Evolutionary conservation across 2,888 invertebrate species (phyloP).

Genomic region (Trissolcus brochymenae): DNA sequence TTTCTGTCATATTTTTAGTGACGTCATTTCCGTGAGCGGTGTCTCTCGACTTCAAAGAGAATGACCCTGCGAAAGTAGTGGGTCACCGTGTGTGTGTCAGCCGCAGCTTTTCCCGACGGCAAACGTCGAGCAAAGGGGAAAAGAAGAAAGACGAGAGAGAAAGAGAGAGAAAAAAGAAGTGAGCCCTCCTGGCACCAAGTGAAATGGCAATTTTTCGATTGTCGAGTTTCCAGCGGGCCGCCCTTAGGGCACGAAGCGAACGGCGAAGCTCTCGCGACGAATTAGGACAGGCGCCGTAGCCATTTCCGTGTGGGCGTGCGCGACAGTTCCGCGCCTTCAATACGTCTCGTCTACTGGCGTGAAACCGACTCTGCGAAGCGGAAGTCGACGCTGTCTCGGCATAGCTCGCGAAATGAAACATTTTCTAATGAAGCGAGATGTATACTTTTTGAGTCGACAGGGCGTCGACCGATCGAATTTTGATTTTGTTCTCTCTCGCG

Average conservation of each 20-base stretch:
- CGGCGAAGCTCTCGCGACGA: slow-evolving; percentile 58
- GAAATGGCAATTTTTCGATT: slow-evolving; percentile 47
- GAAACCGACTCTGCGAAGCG: slow-evolving; percentile 50
- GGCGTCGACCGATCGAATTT: slow-evolving; percentile 31
- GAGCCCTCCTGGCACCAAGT: slow-evolving; percentile 2
- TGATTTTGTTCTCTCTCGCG: slow-evolving; percentile 5
- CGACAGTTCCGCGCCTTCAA: slow-evolving; percentile 60
- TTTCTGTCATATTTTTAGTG: slow-evolving; percentile 37
- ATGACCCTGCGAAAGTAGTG: slow-evolving; percentile 41
- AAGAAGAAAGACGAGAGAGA: slow-evolving; percentile 10
- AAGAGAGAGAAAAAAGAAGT: neutral
- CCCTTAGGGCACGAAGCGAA: slow-evolving; percentile 56
- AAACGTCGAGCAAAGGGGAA: slow-evolving; percentile 25
- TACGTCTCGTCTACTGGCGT: slow-evolving; percentile 46
- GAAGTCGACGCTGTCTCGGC: slow-evolving; percentile 50
- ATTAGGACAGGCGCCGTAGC: slow-evolving; percentile 68
- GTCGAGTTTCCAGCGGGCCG: slow-evolving; percentile 32
- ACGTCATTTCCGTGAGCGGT: slow-evolving; percentile 36
- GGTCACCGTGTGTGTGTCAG: slow-evolving; percentile 49
- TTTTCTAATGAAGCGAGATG: slow-evolving; percentile 44
- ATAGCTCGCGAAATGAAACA: slow-evolving; percentile 43
- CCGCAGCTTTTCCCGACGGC: slow-evolving; percentile 32
- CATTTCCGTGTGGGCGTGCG: slow-evolving; percentile 74
- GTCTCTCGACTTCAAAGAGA: slow-evolving; percentile 44
- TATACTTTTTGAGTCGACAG: slow-evolving; percentile 23